Evolutionary conservation across 2,888 invertebrate species (phyloP).

Genomic region (Cheilosia urbana): DNA sequence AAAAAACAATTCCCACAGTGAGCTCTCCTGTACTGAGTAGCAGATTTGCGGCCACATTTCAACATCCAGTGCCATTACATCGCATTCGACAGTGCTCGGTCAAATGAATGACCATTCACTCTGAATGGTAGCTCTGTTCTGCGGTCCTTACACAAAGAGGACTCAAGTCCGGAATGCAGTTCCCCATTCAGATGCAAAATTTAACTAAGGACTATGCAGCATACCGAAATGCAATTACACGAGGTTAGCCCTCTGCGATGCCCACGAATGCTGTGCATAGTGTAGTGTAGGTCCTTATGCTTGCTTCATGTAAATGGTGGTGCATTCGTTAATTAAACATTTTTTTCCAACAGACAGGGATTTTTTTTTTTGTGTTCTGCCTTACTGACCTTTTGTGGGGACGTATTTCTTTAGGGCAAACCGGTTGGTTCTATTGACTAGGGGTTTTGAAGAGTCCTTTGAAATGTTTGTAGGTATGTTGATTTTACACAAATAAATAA

Average conservation of each 20-base stretch:
- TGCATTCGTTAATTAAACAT: constrained; percentile 71
- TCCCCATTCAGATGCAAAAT: constrained; percentile 68
- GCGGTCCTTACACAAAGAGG: constrained; percentile 24
- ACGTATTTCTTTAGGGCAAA: constrained; percentile 12
- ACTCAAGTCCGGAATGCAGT: constrained; percentile 33
- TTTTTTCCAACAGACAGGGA: constrained; percentile 34
- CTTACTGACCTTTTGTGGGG: constrained; percentile 3
- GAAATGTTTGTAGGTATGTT: constrained; percentile 6
- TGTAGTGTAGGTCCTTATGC: constrained; percentile 31
- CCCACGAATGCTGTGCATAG: background rate
- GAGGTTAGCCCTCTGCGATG: constrained; percentile 37
- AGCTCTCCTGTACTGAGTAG: constrained; percentile 6
- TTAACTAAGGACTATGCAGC: constrained; percentile 42
- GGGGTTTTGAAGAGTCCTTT: constrained; percentile 5
- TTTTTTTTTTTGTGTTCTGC: background rate
- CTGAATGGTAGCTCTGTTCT: constrained; percentile 25
- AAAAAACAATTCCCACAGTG: background rate
- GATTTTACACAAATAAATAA: constrained; percentile 6
- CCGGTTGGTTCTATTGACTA: constrained; percentile 8
- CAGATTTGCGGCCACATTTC: constrained; percentile 35
- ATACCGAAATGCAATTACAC: constrained; percentile 65
- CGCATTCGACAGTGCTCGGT: constrained; percentile 36
- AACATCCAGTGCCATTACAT: constrained; percentile 47
- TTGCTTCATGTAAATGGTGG: constrained; percentile 51
- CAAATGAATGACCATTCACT: constrained; percentile 66